phyloP scores from a whole-genome alignment of 2,797 vertebrate genomes.

The Protonibea diacanthus region DNA sequence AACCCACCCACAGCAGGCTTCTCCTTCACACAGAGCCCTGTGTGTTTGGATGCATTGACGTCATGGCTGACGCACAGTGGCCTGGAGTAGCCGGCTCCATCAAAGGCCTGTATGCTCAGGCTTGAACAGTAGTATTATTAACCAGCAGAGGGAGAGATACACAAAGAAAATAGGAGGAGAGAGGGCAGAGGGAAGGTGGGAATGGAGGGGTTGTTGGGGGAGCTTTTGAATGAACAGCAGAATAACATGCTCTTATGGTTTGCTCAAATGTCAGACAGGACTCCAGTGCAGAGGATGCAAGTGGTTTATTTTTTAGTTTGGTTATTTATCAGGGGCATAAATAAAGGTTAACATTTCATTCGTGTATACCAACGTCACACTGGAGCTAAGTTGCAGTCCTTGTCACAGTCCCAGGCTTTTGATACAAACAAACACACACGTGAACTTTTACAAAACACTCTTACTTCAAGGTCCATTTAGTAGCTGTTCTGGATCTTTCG shows the following conservation, averaged over 20 bases:
- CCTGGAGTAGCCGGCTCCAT: slow-evolving; percentile 77
- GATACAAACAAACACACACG: too few species aligned
- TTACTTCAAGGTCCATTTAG: too few species aligned
- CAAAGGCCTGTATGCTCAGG: slow-evolving; percentile 74
- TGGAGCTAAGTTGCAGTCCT: not conserved
- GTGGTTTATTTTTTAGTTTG: not conserved
- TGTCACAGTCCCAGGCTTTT: not conserved
- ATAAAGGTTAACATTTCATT: not conserved
- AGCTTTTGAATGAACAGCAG: slow-evolving; percentile 43
- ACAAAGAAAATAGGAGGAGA: slow-evolving; percentile 31
- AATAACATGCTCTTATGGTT: slow-evolving; percentile 11
- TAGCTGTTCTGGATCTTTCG: too few species aligned
- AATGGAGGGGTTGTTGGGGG: not conserved
- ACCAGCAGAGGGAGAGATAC: slow-evolving; percentile 65
- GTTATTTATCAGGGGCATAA: not conserved
- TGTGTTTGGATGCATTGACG: slow-evolving; percentile 78
- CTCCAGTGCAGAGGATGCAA: not conserved
- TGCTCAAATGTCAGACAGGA: not conserved
- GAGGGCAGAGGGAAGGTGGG: not conserved
- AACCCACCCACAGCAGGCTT: slow-evolving; percentile 57
- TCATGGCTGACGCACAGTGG: slow-evolving; percentile 82
- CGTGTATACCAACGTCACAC: too few species aligned
- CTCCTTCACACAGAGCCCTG: slow-evolving; percentile 77
- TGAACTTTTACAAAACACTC: too few species aligned
- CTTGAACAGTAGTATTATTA: slow-evolving; percentile 79